Evolutionary conservation across 2,113 vertebrate species (phyloP), one percentile per base, ranked within the genome.

Genomic region (Sylvietta virens): DNA sequence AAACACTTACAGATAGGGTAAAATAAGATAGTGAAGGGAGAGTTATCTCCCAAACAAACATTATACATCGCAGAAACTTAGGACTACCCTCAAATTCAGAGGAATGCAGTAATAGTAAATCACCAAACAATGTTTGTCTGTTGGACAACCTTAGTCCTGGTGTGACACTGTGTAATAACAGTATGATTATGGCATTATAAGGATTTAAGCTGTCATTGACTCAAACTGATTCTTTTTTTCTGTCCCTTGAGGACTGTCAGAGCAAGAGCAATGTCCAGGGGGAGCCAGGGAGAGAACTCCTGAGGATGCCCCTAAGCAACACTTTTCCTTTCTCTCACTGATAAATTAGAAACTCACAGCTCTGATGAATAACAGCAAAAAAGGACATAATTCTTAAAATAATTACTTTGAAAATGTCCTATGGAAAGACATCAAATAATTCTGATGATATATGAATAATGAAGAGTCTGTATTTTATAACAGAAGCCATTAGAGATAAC

Each of bases 341-440:
- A 65, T 85, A 78, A 76, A 91, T 81, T 58, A 69, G 45, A 86
- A 94, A 80, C 23, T 84, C 54, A 45, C 37, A 79, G n/a, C 37
- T 72, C 87, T 90, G 58, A 91, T 81, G 45, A 91, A 61, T 79
- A 89, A 73, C 21, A 71, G 56, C 30, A 84, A 65, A 90, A 94
- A 64, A 16, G n/a, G 58, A 69, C 42, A 85, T 95, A 91, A 91
- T 72, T 96, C 70, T 45, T 91, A 76, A 88, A 87, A 82, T 85
- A 95, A 90, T 95, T 95, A 61, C 81, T 91, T 95, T 91, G 71
- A 91, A 95, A 82, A 72, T 62, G 62, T 91, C 70, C 54, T 70
- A 1, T 65, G 74, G 74, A 96, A 91, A 90, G 39, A 11, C 70
- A 89, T 95, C 77, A 94, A 87, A 89, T 76, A 73, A 65, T 91